Conservation (phyloP, 2,113 vertebrate genomes). For the Podarcis cretensis region DNA sequence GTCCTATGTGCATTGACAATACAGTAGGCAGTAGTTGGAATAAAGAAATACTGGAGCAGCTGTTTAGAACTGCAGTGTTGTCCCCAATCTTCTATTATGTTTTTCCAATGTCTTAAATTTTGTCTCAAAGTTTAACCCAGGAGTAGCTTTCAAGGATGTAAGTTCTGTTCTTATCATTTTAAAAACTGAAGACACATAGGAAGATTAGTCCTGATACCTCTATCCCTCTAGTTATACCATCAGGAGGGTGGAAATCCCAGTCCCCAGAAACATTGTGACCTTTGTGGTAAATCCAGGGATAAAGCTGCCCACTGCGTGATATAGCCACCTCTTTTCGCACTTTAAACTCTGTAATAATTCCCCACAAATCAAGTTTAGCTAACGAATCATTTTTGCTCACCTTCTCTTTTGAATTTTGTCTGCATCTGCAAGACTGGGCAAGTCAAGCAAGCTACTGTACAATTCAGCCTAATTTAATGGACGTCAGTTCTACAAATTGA, state of each 20-base stretch:
- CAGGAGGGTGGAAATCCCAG: neutral
- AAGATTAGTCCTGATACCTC: neutral
- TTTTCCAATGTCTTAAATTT: neutral
- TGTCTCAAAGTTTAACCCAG: neutral
- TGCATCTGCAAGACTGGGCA: neutral
- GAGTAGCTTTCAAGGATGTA: neutral
- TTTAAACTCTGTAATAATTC: conserved; percentile 25
- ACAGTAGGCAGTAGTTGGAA: neutral
- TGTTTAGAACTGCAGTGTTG: neutral
- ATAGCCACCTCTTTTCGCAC: neutral
- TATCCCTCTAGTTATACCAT: neutral
- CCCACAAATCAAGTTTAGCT: conserved; percentile 4
- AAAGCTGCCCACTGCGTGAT: neutral
- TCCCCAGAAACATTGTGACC: neutral
- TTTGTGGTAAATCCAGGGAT: neutral
- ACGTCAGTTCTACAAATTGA: neutral
- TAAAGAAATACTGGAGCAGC: neutral
- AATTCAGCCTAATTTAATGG: neutral
- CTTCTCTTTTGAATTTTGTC: conserved; percentile 10
- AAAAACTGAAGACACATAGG: neutral
- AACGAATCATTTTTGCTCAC: conserved; percentile 6
- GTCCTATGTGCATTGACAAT: neutral
- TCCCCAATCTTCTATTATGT: neutral
- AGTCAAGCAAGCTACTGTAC: conserved; percentile 8
- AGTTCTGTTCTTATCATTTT: neutral